A percentile compares a stretch with the other conserved stretches of the same genome.
These are phyloP conservation scores for Melanogrammus aeglefinus DNA, from an alignment of 2,797 vertebrate species.

Conservation along the genomic window DNA sequence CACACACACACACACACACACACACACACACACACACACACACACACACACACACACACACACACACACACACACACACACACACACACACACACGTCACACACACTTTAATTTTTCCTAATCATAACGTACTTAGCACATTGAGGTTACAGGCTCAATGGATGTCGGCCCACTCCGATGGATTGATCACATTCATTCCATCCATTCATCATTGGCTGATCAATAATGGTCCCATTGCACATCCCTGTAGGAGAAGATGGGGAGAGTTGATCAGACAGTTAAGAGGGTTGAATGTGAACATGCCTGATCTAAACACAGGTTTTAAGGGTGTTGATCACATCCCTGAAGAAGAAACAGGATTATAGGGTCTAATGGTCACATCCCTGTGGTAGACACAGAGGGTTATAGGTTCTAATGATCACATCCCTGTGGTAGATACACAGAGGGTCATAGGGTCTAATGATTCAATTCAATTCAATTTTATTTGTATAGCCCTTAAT, in stretches of 20 bases:
- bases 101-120: neutral
- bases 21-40: constrained; percentile 13
- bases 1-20: constrained; percentile 21
- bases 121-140: neutral
- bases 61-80: constrained; percentile 15
- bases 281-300: no score
- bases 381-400: no score
- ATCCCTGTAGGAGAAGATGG: neutral
- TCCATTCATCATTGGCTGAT: neutral
- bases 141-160: neutral
- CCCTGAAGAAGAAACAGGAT: no score
- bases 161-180: neutral
- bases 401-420: no score
- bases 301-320: no score
- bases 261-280: neutral
- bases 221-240: neutral
- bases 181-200: neutral
- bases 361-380: no score
- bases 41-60: constrained; percentile 20
- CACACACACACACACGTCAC: constrained; percentile 14
- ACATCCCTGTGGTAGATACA: no score
- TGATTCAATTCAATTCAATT: no score
- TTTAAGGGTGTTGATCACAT: no score
- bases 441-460: no score
- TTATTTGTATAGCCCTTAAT: no score